Evolutionary conservation across 2,888 invertebrate species (phyloP).

Genomic region (Merodon equestris): DNA sequence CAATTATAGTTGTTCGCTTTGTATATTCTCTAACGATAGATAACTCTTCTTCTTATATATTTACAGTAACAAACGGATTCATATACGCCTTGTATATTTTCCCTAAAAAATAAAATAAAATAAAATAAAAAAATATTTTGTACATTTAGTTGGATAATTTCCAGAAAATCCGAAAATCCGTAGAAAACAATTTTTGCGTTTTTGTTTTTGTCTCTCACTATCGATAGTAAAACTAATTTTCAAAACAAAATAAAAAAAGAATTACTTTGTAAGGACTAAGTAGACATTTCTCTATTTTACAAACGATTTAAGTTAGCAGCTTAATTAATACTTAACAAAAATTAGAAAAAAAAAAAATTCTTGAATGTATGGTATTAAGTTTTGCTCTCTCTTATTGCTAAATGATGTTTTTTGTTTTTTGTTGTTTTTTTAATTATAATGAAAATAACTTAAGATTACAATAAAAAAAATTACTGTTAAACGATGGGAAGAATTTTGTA

Average conservation of each 20-base stretch:
- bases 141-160: slow-evolving; percentile 52
- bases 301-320: slow-evolving; percentile 20
- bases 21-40: background rate
- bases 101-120: slow-evolving; percentile 32
- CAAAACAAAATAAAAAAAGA: slow-evolving; percentile 15
- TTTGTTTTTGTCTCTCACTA: background rate
- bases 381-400: slow-evolving; percentile 43
- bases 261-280: slow-evolving; percentile 31
- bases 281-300: slow-evolving; percentile 23
- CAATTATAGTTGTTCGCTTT: background rate
- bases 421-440: slow-evolving; percentile 20
- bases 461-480: slow-evolving; percentile 54
- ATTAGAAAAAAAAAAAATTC: too few relatives aligned
- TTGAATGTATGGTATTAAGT: slow-evolving; percentile 38
- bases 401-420: slow-evolving; percentile 20
- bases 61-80: slow-evolving; percentile 56
- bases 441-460: slow-evolving; percentile 51
- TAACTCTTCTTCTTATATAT: slow-evolving; percentile 34
- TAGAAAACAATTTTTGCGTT: slow-evolving; percentile 13
- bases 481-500: slow-evolving; percentile 68
- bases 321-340: slow-evolving; percentile 64
- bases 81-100: slow-evolving; percentile 9
- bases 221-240: slow-evolving; percentile 8
- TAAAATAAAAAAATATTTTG: slow-evolving; percentile 57
- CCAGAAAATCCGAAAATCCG: slow-evolving; percentile 29